phyloP scores from a whole-genome alignment of 37 sponge, comb jelly and placozoan species.

The Beroe ovata region DNA sequence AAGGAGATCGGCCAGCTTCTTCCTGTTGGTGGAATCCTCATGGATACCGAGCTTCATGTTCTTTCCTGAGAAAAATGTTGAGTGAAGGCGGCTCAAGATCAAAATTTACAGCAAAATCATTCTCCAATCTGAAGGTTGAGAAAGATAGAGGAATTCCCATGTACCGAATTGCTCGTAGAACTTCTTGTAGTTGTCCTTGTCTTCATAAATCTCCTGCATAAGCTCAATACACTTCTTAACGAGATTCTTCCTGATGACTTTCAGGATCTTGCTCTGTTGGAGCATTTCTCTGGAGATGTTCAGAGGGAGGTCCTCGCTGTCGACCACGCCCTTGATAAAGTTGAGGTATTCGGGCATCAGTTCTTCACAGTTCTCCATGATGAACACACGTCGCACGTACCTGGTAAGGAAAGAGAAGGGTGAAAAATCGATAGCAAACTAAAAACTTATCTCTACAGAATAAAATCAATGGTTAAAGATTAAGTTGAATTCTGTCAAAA shows the following conservation, averaged over 20 bases:
- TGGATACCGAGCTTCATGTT: constrained; percentile 98
- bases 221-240: constrained; percentile 99
- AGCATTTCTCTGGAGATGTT: constrained; percentile 98
- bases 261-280: constrained; percentile 98
- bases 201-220: constrained; percentile 84
- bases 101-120: not conserved
- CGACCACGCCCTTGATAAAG: constrained; percentile 96
- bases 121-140: not conserved
- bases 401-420: too few relatives aligned
- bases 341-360: constrained; percentile 99
- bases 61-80: constrained; percentile 69
- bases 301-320: constrained; percentile 96
- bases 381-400: constrained; percentile 97
- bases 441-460: too few relatives aligned
- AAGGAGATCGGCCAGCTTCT: constrained; percentile 95
- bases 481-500: too few relatives aligned
- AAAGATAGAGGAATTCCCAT: not conserved
- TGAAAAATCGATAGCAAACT: too few relatives aligned
- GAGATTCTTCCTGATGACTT: constrained; percentile 94
- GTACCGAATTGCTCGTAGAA: constrained; percentile 86
- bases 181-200: constrained; percentile 95
- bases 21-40: constrained; percentile 95
- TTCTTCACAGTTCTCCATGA: constrained; percentile 99
- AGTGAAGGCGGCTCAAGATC: not conserved
- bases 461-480: too few relatives aligned